Percentiles rank a stretch among this genome's conserved stretches.
phyloP scores from a whole-genome alignment of 2,113 vertebrate genomes.

The Brienomyrus longianalis region DNA sequence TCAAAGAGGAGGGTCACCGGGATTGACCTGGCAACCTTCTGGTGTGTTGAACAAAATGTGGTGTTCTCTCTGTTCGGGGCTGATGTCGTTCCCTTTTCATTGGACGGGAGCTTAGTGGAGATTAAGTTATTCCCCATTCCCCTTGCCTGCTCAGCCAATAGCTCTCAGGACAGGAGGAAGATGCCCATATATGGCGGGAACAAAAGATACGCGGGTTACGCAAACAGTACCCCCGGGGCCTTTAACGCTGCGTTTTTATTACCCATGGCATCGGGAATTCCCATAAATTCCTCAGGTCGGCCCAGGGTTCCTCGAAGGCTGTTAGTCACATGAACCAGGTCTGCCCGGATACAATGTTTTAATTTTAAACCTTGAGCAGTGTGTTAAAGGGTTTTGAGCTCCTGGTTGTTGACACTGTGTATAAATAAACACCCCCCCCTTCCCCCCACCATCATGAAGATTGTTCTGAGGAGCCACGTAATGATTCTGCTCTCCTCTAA shows the following conservation, averaged over 20 bases:
- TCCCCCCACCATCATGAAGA: not conserved
- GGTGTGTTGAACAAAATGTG: not conserved
- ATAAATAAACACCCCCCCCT: constrained; percentile 23
- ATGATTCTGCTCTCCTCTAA: not conserved
- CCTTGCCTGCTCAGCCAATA: not conserved
- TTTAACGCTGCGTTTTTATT: not conserved
- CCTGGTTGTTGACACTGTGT: constrained; percentile 21
- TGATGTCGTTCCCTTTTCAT: not conserved
- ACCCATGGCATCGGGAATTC: not conserved
- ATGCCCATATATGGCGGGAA: not conserved
- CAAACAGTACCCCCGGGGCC: not conserved
- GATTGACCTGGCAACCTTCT: not conserved
- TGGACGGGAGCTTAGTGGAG: not conserved
- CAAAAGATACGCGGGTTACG: not conserved
- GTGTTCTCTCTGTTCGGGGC: not conserved
- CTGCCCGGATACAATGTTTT: not conserved
- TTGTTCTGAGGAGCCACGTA: not conserved
- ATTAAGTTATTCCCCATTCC: not conserved
- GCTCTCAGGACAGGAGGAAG: not conserved
- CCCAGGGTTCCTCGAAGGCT: not conserved
- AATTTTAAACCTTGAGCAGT: not conserved
- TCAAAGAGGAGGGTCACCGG: not conserved
- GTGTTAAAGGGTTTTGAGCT: constrained; percentile 33
- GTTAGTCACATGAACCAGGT: not conserved
- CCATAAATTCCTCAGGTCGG: not conserved